Conservation (phyloP, 2,888 invertebrate species). For the Lampropteryx suffumata region DNA sequence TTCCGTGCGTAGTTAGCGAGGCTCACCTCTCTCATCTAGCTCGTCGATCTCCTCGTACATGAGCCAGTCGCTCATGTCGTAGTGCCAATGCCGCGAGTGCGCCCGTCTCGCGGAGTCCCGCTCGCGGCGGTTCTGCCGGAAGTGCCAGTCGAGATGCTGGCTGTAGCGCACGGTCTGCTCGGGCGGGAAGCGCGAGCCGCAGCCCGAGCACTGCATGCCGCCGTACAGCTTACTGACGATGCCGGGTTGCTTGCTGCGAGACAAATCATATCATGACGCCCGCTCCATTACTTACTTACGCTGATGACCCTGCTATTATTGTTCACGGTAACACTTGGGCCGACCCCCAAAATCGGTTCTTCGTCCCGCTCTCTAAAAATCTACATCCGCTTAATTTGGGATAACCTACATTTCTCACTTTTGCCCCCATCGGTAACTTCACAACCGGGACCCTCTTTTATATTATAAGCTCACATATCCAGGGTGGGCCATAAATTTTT, state of each 20-base stretch:
- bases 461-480: too few relatives aligned
- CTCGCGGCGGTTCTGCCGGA: slow-evolving; percentile 94
- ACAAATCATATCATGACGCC: background rate
- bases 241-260: slow-evolving; percentile 86
- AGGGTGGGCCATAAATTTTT: too few relatives aligned
- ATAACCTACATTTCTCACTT: too few relatives aligned
- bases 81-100: slow-evolving; percentile 94
- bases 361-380: too few relatives aligned
- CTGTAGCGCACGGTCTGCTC: slow-evolving; percentile 95
- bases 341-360: too few relatives aligned
- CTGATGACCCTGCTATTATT: too few relatives aligned
- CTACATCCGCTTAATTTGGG: too few relatives aligned
- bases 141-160: slow-evolving; percentile 99
- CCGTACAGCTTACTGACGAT: slow-evolving; percentile 89
- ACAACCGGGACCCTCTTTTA: too few relatives aligned
- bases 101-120: slow-evolving; percentile 93
- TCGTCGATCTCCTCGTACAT: slow-evolving; percentile 97
- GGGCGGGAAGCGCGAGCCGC: slow-evolving; percentile 96
- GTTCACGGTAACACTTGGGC: too few relatives aligned
- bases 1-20: too few relatives aligned
- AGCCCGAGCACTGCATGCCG: slow-evolving; percentile 98
- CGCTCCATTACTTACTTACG: too few relatives aligned
- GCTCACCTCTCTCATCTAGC: slow-evolving; percentile 90
- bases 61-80: slow-evolving; percentile 94
- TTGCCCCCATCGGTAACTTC: too few relatives aligned